Evolutionary conservation across 2,888 invertebrate genomes (phyloP), one percentile per base, ranked within the genome.

Genomic region (Trichacis sp.): DNA sequence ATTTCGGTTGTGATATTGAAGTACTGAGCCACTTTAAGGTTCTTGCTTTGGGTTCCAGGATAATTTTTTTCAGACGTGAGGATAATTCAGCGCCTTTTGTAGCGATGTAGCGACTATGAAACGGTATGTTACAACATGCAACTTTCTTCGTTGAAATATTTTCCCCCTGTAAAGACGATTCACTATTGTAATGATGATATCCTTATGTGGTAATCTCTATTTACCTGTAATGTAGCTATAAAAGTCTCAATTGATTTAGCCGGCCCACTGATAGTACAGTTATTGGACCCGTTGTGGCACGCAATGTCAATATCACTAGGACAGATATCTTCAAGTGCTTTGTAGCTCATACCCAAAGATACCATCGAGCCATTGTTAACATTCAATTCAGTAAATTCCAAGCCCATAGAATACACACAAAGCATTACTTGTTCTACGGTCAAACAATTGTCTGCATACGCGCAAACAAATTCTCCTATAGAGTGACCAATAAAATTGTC

Each of bases 391-490:
- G 78, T 65, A 0, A 79, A 80, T 0, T 78, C 79, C 1, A 76
- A 20, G 42, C 83, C 83, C 47, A 82, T 73, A 0, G 73, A 78
- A 49, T 81, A 81, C 0, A 82, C 77, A 1, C 77, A 52, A 0
- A 83, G 68, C 1, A 83, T 55, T 79, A 79, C 80, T 61, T 83
- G 78, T 30, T 83, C 82, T 1, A 79, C 76, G 0, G 95, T 94
- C 72, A 97, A 89, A 71, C 94, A 93, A 0, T 94, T 95, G 82
- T 98, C 98, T 1, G 96, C 96, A 85, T 98, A 98, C 0, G 94
- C 96, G 83, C 98, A 98, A 0, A 94, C 96, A 4, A 98, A 86
- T 83, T 98, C 98, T 17, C 98, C 98, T 0, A 96, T 94, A 8
- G 97, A 97, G 84, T 97, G 97, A 1, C 98, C 96, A 61, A 93